Evolutionary conservation across 2,888 invertebrate species (phyloP), one percentile per base, ranked within the genome.

Genomic region (Hypercompe scribonia): DNA sequence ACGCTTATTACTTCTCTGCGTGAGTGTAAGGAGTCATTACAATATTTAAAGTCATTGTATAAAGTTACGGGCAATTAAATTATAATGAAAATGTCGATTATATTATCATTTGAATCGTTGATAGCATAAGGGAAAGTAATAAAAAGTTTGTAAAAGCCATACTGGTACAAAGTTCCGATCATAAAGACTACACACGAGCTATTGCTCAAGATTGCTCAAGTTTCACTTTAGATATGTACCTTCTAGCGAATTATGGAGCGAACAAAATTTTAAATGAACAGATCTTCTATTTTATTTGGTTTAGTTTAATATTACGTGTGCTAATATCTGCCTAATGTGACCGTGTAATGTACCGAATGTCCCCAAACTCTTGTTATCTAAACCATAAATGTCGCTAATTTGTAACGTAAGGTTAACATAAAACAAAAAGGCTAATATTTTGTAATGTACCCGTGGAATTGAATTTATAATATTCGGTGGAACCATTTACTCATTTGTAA

Each of bases 61-160:
- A 13, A 58, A 42, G 24, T 42, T 42, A 13, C 31, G 33, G 8
- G 31, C 66, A 46, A 66, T 33, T 33, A 46, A 66, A 66, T 42
- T 42, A 28, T 21, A 65, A 66, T 42, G 33, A 46, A 46, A 66
- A 42, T 42, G 46, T 11, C 66, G 31, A 66, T 46, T 66, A 33
- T 46, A 64, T n/a, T 24, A 21, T 31, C 64, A 69, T 72, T 71
- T 54, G 70, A 71, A 77, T 69, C 71, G 67, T 71, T 81, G 74
- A 74, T 28, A 63, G 69, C 69, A 68, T 31, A 46, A 42, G 63
- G 33, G 4, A 61, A 34, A 58, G 65, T 42, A 54, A 69, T 73
- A 63, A 61, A 73, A 72, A 69, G 42, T 69, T 73, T 42, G 61
- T 58, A 63, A 24, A 3, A 42, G 34, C 34, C 31, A 24, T 69